Base-by-base conservation (phyloP, 1,140 invertebrate species). In the Megathymus violae region DNA sequence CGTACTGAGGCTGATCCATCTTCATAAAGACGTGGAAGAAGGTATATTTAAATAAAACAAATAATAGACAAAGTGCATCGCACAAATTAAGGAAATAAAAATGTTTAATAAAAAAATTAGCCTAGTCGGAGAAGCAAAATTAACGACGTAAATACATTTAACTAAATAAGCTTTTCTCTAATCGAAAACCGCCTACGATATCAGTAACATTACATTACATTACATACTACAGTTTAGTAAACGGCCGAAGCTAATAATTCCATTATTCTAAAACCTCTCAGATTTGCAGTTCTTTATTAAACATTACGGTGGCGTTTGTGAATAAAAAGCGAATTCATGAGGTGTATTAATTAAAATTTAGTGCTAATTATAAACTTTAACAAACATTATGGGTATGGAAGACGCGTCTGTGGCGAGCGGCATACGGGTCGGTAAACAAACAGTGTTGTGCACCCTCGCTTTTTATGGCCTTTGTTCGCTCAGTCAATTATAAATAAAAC, bases 361-460 rank as follows among this genome's bases (percentile, higher is more conserved):
- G 65, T 66, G 67, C 62, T 72, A 72, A 74, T 78, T 75, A 72
- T 74, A 71, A 77, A 74, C 62, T 71, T 67, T 59, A 69, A 67
- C 67, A 78, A 69, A 60, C 62, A 59, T 41, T 44, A 44, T 62
- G 50, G 65, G 66, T 43, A 66, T 59, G 67, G 58, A 72, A 72
- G 67, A 60, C n/a, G n/a, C 51, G 62, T 56, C 66, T 64, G 72
- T 47, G 69, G 76, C 64, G 65, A 50, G 58, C 71, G 63, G 64
- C 71, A 82, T 82, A 74, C 75, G 80, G 80, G 80, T 63, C 34
- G 41, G 61, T 69, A 78, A 82, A 82, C 80, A 80, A 69, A 77
- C n/a, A 74, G 62, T 56, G 66, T 41, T 60, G 52, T 22, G 19
- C 36, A 40, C 58, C 64, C 64, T 64, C 72, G 62, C 73, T 76